Percentiles rank a stretch among this genome's conserved stretches.
phyloP scores from a whole-genome alignment of 2,797 vertebrate species.

The Sebastes elongatus region DNA sequence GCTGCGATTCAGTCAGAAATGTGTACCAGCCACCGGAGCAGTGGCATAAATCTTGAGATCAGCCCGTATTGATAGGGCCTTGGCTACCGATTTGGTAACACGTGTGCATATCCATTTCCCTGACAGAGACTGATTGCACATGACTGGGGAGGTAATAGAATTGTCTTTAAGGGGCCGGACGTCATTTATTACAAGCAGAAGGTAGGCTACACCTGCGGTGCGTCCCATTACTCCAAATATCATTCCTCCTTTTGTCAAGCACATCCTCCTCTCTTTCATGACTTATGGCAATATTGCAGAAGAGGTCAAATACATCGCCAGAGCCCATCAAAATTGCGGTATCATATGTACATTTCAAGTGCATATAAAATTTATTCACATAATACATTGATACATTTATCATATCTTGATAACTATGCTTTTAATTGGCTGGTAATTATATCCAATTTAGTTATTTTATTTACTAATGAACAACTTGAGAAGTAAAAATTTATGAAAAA shows the following conservation, averaged over 20 bases:
- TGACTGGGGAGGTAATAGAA: slow-evolving; percentile 84
- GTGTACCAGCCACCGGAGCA: slow-evolving; percentile 65
- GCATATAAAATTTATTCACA: not conserved
- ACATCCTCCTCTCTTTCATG: slow-evolving; percentile 45
- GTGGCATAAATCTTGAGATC: slow-evolving; percentile 81
- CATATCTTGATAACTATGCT: not conserved
- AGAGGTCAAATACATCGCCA: slow-evolving; percentile 22
- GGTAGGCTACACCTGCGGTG: slow-evolving; percentile 75
- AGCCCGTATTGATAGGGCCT: slow-evolving; percentile 81
- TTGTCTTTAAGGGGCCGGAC: slow-evolving; percentile 85
- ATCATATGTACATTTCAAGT: slow-evolving; percentile 8
- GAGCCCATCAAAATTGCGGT: slow-evolving; percentile 6
- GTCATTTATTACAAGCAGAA: slow-evolving; percentile 83
- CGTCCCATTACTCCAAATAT: slow-evolving; percentile 76
- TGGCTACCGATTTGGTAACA: slow-evolving; percentile 83
- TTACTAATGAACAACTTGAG: not conserved
- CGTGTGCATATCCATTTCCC: slow-evolving; percentile 83
- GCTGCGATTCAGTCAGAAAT: slow-evolving; percentile 58
- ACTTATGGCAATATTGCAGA: slow-evolving; percentile 34
- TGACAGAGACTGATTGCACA: slow-evolving; percentile 85
- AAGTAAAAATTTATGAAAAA: not conserved
- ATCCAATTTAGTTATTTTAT: not conserved
- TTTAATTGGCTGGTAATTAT: not conserved
- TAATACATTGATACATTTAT: not conserved
- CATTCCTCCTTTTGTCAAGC: slow-evolving; percentile 68